These are phyloP conservation scores for Congeria kusceri DNA, from an alignment of 2,888 invertebrate species.

Conservation along the genomic window DNA sequence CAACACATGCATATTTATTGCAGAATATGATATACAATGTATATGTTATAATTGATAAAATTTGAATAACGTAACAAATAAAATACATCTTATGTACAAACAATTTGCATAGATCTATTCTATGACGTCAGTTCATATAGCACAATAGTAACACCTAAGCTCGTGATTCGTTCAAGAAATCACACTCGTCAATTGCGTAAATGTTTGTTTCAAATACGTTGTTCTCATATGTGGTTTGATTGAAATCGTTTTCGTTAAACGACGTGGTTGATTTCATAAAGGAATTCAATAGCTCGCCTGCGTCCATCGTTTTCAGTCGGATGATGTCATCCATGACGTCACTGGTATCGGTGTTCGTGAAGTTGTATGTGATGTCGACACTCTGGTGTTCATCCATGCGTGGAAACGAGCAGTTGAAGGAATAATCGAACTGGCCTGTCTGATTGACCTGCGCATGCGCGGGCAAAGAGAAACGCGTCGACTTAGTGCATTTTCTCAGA, in stretches of 20 bases:
- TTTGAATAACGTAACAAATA: no score
- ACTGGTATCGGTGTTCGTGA: not conserved
- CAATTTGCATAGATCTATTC: no score
- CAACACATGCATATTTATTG: no score
- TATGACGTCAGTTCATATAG: no score
- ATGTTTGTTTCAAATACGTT: not conserved
- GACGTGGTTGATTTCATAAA: not conserved
- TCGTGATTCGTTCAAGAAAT: no score
- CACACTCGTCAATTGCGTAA: not conserved
- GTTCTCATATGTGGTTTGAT: not conserved
- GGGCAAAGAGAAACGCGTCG: not conserved
- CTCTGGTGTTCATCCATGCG: not conserved
- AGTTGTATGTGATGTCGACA: not conserved
- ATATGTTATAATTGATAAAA: no score
- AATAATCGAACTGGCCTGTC: constrained; percentile 4
- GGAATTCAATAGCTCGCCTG: not conserved
- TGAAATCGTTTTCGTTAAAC: not conserved
- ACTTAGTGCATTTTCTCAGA: not conserved
- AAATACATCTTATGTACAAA: no score
- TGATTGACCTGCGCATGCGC: not conserved
- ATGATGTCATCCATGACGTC: not conserved
- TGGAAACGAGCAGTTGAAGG: constrained; percentile 14
- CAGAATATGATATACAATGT: no score
- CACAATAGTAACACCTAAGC: no score
- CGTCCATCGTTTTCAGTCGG: not conserved